Percentiles rank a stretch among this genome's conserved stretches.
Evolutionary conservation across 2,888 invertebrate genomes (phyloP).

Genomic region (Phaonia tiefii): DNA sequence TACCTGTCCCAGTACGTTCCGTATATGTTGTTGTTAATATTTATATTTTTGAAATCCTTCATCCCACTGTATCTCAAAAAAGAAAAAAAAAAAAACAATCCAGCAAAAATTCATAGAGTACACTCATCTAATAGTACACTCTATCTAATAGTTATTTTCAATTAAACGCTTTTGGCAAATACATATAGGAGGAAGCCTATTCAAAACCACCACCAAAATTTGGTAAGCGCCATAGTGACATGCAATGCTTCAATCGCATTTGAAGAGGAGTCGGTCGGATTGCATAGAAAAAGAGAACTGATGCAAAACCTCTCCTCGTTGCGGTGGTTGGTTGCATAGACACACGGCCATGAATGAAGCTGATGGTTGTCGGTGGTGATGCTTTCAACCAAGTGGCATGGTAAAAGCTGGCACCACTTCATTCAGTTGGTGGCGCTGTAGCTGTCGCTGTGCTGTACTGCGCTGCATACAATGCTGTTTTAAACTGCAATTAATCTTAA

Average conservation of each 20-base stretch:
- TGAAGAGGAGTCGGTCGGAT: constrained; percentile 15
- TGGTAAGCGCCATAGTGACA: constrained; percentile 15
- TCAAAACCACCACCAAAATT: not conserved
- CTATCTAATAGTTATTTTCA: constrained; percentile 28
- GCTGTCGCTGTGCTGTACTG: too few relatives aligned
- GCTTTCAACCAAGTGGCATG: constrained; percentile 2
- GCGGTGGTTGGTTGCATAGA: not conserved
- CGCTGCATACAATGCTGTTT: constrained; percentile 3
- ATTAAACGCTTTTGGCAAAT: constrained; percentile 44
- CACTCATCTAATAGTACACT: not conserved
- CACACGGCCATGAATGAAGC: too few relatives aligned
- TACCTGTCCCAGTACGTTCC: too few relatives aligned
- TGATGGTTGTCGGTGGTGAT: constrained; percentile 16
- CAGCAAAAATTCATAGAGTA: not conserved
- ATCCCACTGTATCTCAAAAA: not conserved
- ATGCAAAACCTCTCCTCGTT: not conserved
- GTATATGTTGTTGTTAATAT: too few relatives aligned
- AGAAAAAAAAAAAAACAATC: too few relatives aligned
- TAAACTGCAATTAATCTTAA: constrained; percentile 55
- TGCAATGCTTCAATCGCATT: constrained; percentile 44
- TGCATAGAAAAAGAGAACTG: too few relatives aligned
- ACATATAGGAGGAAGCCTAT: constrained; percentile 1
- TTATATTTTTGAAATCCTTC: too few relatives aligned
- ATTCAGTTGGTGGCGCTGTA: too few relatives aligned
- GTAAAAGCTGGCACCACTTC: constrained; percentile 40